These are phyloP conservation scores for Atta texana DNA, from an alignment of 1,140 invertebrate species.

Conservation along the genomic window DNA sequence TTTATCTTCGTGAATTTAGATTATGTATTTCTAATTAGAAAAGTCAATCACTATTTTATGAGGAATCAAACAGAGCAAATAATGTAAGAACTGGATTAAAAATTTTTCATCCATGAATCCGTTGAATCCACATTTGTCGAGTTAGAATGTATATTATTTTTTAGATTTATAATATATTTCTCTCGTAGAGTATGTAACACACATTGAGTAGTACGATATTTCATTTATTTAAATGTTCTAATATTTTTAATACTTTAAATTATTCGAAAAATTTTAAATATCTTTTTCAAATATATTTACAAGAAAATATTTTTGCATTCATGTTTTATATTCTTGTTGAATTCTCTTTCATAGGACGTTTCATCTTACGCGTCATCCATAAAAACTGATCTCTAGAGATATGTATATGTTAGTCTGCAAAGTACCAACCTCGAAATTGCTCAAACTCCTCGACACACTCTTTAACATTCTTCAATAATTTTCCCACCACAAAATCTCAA, in stretches of 20 bases:
- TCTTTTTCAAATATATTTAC: background rate
- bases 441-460: slow-evolving; percentile 43
- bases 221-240: background rate
- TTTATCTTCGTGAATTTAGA: background rate
- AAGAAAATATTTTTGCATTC: background rate
- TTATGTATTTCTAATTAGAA: background rate
- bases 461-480: slow-evolving; percentile 53
- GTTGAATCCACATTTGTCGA: background rate
- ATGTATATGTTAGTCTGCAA: slow-evolving; percentile 1
- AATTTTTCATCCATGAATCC: background rate
- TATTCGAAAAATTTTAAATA: background rate
- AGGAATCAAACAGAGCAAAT: background rate
- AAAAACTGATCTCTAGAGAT: slow-evolving; percentile 26
- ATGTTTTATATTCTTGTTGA: background rate
- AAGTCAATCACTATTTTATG: background rate
- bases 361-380: background rate
- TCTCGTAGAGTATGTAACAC: too few relatives aligned
- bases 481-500: slow-evolving; percentile 18
- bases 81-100: background rate
- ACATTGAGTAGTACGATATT: background rate
- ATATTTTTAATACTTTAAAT: background rate
- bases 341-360: background rate
- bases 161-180: too few relatives aligned
- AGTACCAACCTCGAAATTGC: slow-evolving; percentile 26
- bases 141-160: background rate